Conservation (phyloP, 2,797 vertebrate species). For the Peromyscus eremicus region DNA sequence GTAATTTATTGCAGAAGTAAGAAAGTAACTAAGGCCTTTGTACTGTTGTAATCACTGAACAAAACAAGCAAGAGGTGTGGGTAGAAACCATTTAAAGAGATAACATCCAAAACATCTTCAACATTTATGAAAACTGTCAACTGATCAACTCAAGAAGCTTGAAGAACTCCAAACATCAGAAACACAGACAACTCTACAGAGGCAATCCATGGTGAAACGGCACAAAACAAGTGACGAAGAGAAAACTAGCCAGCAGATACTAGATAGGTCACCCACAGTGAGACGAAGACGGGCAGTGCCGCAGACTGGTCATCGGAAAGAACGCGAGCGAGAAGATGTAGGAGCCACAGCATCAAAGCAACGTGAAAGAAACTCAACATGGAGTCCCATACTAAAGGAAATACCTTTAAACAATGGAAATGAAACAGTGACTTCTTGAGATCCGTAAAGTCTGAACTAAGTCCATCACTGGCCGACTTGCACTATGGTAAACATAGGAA, state of each 20-base stretch:
- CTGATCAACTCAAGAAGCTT: neutral
- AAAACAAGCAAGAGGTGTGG: neutral
- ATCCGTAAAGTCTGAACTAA: neutral
- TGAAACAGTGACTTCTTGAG: neutral
- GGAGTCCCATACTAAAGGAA: neutral
- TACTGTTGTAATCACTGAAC: neutral
- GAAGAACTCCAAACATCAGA: neutral
- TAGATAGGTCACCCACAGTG: neutral
- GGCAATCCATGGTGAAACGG: neutral
- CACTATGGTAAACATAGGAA: neutral
- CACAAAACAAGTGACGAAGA: neutral
- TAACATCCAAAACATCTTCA: neutral
- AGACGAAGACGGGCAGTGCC: neutral
- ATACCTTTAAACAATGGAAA: constrained; percentile 8
- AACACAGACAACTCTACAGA: neutral
- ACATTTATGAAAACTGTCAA: neutral
- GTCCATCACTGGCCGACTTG: neutral
- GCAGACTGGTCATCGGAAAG: neutral
- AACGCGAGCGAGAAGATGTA: neutral
- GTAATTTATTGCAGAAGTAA: neutral
- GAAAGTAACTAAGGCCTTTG: neutral
- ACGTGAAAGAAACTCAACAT: neutral
- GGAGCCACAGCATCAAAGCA: neutral
- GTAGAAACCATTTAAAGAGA: constrained; percentile 21
- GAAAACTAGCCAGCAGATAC: neutral